Base-by-base conservation (phyloP, 37 sponge, comb jelly and placozoan genomes). In the Halichondria panicea region DNA sequence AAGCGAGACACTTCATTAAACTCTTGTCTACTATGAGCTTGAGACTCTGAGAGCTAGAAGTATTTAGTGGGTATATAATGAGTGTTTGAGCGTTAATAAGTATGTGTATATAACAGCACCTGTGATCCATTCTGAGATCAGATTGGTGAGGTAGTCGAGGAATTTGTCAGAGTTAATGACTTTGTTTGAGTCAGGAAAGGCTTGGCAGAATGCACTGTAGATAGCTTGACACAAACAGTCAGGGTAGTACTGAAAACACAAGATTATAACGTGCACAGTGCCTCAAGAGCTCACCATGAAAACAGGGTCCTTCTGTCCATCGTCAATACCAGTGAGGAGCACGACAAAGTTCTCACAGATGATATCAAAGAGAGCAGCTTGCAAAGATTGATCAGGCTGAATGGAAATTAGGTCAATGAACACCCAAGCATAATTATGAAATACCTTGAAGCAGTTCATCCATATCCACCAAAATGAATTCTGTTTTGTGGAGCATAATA, bases 401-500 rank as follows among this genome's bases (percentile, higher is more conserved):
- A 75, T 27, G 9, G 53, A 5, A 18, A 21, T 22, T 15, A 2
- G 15, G 5, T 43, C 2, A 21, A 6, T 7, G 33, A 21, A 68
- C 30, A 8, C 2, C 4, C n/a, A n/a, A n/a, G n/a, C n/a, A n/a
- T n/a, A n/a, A 13, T 15, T 18, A 13, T 43, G 36, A 33, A n/a
- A 15, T 74, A 91, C 92, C 71, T 82, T 85, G 64, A 74, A 89
- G 15, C 74, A 77, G 36, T 82, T 80, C 71, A 89, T 66, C 87
- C 89, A 93, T 27, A 89, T 69, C 82, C 86, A 84, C 94, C 94
- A 93, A 53, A 93, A 93, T 18, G 82, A 30, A 39, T 75, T 81
- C 94, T 93, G 55, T 48, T n/a, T 54, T 38, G 28, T 79, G 19
- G 19, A 42, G 75, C 11, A 41, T 30, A 50, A 43, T 74, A 60